These are phyloP conservation scores for Busseola fusca DNA, from an alignment of 2,888 invertebrate species.

Conservation along the genomic window DNA sequence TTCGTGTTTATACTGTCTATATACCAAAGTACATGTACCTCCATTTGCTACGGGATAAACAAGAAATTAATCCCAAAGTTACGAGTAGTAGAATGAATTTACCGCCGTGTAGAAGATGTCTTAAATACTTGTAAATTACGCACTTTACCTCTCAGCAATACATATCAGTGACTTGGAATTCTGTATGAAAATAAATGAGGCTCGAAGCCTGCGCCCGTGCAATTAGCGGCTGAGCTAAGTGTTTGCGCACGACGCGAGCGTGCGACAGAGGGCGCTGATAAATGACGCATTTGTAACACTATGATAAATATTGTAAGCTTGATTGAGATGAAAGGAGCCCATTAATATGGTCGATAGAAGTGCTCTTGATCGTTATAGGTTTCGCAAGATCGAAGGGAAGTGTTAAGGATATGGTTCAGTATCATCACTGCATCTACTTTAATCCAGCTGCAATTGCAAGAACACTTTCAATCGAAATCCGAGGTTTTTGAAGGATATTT, in stretches of 20 bases:
- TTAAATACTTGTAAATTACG: constrained; percentile 58
- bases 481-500: not conserved
- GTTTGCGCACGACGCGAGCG: constrained; percentile 61
- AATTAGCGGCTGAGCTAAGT: constrained; percentile 63
- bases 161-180: constrained; percentile 59
- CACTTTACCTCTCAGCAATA: constrained; percentile 47
- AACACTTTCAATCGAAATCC: not conserved
- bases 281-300: constrained; percentile 54
- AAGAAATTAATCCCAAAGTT: not conserved
- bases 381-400: constrained; percentile 24
- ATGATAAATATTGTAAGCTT: constrained; percentile 57
- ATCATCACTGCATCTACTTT: not conserved
- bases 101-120: constrained; percentile 42
- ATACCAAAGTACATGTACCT: too few species aligned
- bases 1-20: too few species aligned
- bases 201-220: constrained; percentile 54
- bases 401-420: constrained; percentile 5
- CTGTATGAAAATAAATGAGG: constrained; percentile 61
- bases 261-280: constrained; percentile 57
- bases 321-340: constrained; percentile 52
- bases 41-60: not conserved
- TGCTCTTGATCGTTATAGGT: constrained; percentile 21
- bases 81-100: not conserved
- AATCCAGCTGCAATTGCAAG: not conserved
- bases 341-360: constrained; percentile 55